Base-by-base conservation (phyloP, 2,888 invertebrate species). In the Torymus aiolomorphi region DNA sequence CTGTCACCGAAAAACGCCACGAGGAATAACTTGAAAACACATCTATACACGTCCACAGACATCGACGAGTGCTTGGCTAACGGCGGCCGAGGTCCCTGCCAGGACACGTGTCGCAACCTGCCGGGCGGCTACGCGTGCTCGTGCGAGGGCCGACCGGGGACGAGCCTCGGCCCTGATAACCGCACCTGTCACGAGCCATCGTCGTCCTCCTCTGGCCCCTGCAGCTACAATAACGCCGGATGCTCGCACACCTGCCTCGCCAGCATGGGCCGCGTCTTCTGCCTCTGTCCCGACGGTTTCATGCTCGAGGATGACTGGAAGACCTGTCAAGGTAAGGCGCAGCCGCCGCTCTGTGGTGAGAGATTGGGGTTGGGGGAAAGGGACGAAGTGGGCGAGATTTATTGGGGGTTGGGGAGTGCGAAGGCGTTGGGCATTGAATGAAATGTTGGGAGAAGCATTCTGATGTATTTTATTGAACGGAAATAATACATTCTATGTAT, bases 41-140 rank as follows among this genome's bases (percentile, higher is more conserved):
- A 11, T 24, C 11, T 61, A 14, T n/a, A 16, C 31, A n/a, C 52
- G 72, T 80, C 56, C 54, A 62, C 67, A 92, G 93, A 94, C 88
- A 90, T 93, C 84, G 93, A 94, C 89, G 94, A 94, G 88, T 94
- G 94, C 86, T 88, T 92, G 52, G 88, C 92, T 83, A 92, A 93
- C 85, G 94, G 94, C 88, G 94, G 94, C 14, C 92, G 91, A 84
- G 94, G 94, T 13, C 94, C 94, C 13, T 94, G 94, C 85, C 93
- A 94, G 88, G 94, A 94, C 85, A 91, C 91, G 65, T 94, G 94
- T 88, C 88, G 89, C 80, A 94, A 94, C 87, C 91, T 91, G 51
- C 90, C 91, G 85, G 93, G 94, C 61, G 91, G 92, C 75, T 94
- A 93, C 89, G 88, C 87, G 78, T 94, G 94, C 86, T 91, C 92